These are phyloP conservation scores for Ivindomyrus marchei DNA, from an alignment of 2,113 vertebrate species.

Conservation along the genomic window DNA sequence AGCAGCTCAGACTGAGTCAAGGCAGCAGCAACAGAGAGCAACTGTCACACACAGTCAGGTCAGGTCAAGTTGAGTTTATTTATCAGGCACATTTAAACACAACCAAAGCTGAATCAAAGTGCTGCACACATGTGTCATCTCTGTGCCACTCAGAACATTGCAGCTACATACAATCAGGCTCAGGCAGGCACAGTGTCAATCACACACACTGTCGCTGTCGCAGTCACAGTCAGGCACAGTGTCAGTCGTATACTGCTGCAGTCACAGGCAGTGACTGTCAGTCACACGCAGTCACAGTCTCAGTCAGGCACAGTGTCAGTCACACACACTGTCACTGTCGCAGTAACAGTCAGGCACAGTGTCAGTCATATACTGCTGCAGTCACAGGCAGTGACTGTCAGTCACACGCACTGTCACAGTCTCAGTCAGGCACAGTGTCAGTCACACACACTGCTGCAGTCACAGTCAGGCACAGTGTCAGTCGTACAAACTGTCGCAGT, in stretches of 20 bases:
- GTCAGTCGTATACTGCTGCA: neutral
- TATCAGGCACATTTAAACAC: neutral
- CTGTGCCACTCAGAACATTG: neutral
- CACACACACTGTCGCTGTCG: neutral
- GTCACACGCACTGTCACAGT: no score
- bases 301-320: no score
- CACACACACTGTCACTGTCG: neutral
- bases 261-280: no score
- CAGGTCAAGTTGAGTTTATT: neutral
- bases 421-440: no score
- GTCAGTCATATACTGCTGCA: neutral
- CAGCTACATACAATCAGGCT: neutral
- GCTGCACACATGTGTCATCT: neutral
- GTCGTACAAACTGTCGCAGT: neutral
- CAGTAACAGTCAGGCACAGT: neutral
- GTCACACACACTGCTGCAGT: neutral
- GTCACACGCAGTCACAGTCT: no score
- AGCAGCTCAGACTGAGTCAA: neutral
- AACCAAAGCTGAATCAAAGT: neutral
- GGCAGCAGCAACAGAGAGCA: neutral
- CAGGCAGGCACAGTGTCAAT: neutral
- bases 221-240: neutral
- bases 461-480: neutral
- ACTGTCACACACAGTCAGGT: neutral
- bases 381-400: no score